Evolutionary conservation across 1,140 invertebrate genomes (phyloP), one percentile per base, ranked within the genome.

Genomic region (Myzus persicae): DNA sequence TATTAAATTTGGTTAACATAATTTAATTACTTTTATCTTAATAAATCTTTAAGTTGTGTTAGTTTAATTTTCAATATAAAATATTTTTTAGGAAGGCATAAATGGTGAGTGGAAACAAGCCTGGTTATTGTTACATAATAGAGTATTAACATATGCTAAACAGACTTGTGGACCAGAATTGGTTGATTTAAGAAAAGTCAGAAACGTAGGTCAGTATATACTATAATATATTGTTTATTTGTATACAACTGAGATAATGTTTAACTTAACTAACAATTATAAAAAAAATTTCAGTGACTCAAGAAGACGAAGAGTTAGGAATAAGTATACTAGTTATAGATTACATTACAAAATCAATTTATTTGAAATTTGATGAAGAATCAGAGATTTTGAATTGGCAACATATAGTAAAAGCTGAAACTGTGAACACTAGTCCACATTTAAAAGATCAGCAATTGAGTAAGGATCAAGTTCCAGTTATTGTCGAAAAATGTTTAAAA

Each of bases 401-500:
- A 87, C 96, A 97, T 94, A 96, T 97, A 84, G 96, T 98, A 24
- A 96, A 97, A 94, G 95, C 97, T 93, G 97, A 97, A 18, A 97
- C 97, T 1, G 96, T 97, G 89, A 96, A 97, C 94, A 98, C 98
- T 95, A 98, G 98, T 22, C 96, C 96, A 4, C 95, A 96, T 11
- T 95, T 99, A 85, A 96, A 97, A 81, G 97, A 98, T 94, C 98
- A 98, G 95, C 98, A 98, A 95, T 95, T 99, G 46, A 98, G 98
- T 14, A 96, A 97, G 94, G 97, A 98, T 94, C 96, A 98, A 95
- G 96, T 99, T 48, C 98, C 98, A 42, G 97, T 98, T 31, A 97
- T 99, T 93, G 97, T 99, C 5, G 98, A 98, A 94, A 98, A 98
- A 95, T 99, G 98, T 95, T 97, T 98, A 81, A 98, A 97, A 94